Evolutionary conservation across 2,797 vertebrate species (phyloP), one percentile per base, ranked within the genome.

Genomic region (Tragelaphus oryx): DNA sequence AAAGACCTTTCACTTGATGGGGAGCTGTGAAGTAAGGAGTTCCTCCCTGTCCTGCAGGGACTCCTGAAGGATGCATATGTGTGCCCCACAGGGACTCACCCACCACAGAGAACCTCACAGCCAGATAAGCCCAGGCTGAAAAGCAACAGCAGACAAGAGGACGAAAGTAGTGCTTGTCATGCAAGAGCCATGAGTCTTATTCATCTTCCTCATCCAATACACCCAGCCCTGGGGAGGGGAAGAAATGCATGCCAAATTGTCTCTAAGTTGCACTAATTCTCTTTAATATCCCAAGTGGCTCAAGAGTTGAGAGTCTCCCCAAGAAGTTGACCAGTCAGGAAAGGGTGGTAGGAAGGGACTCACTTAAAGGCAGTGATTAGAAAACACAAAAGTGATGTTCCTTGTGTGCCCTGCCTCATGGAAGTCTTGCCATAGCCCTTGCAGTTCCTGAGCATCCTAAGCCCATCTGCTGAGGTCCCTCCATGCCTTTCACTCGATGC

Each of bases 381-480:
- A 52, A 57, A 33, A 91, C 18, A 37, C 12, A 33, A 8, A 71
- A 17, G 2, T 20, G 48, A 10, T 8, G 2, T 60, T 84, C 26
- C 9, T 1, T 41, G 13, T 46, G 62, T 74, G 41, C 7, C 22
- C 41, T 41, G 8, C 37, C 3, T 13, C 0, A 1, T 60, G 44
- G 52, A 65, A 54, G 37, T 62, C 16, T 14, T 52, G 5, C 37
- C 2, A 9, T 28, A 28, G 78, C 46, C 44, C 17, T 30, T 16
- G 5, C 22, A n/a, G 80, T 48, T 80, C 3, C 1, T 12, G 41
- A 55, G 54, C n/a, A 22, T 14, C 18, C 48, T 13, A 13, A 8
- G 24, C 11, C 4, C 28, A 26, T 33, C 62, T 46, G 11, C 1
- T 5, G 3, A 55, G 59, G 26, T 8, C 16, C 37, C 41, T 37